Conservation (phyloP, 2,113 vertebrate species). For the Coturnix japonica region DNA sequence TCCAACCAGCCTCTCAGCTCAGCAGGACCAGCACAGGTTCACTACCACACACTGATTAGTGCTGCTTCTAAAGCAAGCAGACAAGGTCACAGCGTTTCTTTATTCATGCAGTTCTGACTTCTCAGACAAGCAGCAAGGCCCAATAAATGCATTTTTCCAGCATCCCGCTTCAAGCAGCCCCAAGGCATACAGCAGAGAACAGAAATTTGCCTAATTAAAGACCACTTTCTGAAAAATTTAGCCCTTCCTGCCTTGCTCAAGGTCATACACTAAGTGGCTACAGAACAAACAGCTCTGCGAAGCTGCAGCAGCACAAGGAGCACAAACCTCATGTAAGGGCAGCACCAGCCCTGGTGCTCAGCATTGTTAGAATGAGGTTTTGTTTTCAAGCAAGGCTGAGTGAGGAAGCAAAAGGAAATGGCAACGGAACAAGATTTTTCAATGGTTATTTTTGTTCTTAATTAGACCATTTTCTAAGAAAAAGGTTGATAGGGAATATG, state of each 20-base stretch:
- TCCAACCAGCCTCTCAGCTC: neutral
- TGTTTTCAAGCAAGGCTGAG: neutral
- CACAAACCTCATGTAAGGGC: neutral
- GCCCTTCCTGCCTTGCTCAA: conserved; percentile 20
- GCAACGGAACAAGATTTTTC: neutral
- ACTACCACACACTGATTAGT: neutral
- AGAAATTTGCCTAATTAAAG: neutral
- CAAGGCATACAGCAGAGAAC: neutral
- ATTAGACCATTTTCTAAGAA: neutral
- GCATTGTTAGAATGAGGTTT: neutral
- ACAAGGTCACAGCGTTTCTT: neutral
- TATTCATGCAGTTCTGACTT: neutral
- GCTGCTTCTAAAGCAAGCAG: neutral
- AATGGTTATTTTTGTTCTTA: neutral
- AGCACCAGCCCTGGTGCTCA: neutral
- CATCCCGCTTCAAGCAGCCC: neutral
- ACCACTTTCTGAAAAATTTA: neutral
- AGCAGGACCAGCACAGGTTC: neutral
- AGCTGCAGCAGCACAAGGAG: neutral
- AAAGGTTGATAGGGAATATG: neutral
- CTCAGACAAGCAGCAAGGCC: neutral
- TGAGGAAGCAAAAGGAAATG: neutral
- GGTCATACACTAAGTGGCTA: conserved; percentile 6
- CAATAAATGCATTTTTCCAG: neutral
- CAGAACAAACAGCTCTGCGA: conserved; percentile 12